Percentiles rank a stretch among this genome's conserved stretches.
Conservation (phyloP, 2,888 invertebrate species). For the Eucera pruinosa region DNA sequence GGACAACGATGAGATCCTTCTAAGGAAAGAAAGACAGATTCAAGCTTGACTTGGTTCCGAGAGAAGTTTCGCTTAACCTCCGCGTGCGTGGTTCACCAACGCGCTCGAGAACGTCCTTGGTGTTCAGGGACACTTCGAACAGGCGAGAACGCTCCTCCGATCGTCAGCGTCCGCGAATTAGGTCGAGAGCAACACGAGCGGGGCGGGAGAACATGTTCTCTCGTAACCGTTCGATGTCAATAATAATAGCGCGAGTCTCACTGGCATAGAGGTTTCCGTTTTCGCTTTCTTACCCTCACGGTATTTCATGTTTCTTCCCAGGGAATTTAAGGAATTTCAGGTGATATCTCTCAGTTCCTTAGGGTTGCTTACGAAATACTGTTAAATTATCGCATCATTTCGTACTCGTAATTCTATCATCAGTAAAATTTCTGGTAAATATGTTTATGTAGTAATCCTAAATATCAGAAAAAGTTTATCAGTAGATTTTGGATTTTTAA, state of each 20-base stretch:
- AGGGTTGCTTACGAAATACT: neutral
- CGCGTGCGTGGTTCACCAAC: conserved; percentile 65
- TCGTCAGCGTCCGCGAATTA: conserved; percentile 73
- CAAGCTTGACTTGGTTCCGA: conserved; percentile 18
- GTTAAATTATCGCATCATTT: neutral
- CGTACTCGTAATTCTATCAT: neutral
- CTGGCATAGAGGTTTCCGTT: conserved; percentile 56
- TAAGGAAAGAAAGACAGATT: conserved; percentile 8
- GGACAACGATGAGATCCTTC: conserved; percentile 26
- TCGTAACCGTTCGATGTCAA: conserved; percentile 68
- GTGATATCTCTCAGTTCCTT: neutral
- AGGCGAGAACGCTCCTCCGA: conserved; percentile 73
- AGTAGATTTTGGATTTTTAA: no score
- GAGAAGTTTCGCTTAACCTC: conserved; percentile 49
- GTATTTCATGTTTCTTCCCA: conserved; percentile 2
- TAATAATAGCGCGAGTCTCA: conserved; percentile 67
- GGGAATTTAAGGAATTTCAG: neutral
- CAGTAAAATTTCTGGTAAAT: no score
- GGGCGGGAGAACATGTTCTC: conserved; percentile 55
- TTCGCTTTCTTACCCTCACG: conserved; percentile 30
- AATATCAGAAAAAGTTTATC: no score
- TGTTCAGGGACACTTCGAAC: conserved; percentile 74
- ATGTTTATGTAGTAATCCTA: no score
- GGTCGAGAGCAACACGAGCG: conserved; percentile 72
- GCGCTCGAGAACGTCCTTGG: conserved; percentile 72